phyloP scores from a whole-genome alignment of 92 coral and sea anemone species.

The Galaxea fascicularis region DNA sequence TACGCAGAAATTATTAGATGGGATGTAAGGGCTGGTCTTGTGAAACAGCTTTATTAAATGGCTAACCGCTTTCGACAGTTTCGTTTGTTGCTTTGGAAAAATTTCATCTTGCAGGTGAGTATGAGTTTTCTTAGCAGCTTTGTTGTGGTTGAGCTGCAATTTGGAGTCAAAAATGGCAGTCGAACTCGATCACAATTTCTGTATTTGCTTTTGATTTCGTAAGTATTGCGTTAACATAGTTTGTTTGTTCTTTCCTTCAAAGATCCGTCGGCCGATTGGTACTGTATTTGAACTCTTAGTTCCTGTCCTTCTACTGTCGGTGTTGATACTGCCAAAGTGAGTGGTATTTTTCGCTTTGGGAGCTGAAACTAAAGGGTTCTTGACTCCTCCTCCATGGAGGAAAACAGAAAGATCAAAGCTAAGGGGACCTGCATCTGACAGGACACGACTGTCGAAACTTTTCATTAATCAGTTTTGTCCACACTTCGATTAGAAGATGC shows the following conservation, averaged over 20 bases:
- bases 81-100: constrained; percentile 96
- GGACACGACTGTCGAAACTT: no score
- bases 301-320: constrained; percentile 80
- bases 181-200: neutral
- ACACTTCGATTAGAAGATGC: no score
- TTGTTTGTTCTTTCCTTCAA: neutral
- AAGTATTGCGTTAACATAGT: neutral
- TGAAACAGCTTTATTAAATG: constrained; percentile 21
- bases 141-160: neutral
- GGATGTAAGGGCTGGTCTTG: neutral
- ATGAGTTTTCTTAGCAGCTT: neutral
- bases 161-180: neutral
- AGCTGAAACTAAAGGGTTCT: no score
- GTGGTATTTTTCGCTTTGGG: no score
- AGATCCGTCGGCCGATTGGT: constrained; percentile 96
- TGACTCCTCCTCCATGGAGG: no score
- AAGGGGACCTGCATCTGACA: no score
- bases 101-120: constrained; percentile 93
- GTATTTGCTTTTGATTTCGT: neutral
- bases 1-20: no score
- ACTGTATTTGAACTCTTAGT: constrained; percentile 89
- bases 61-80: constrained; percentile 95
- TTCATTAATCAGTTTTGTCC: no score
- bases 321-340: constrained; percentile 91
- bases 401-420: no score